A percentile compares a stretch with the other conserved stretches of the same genome.
These are phyloP conservation scores for Drosophila nigromelanica DNA, from an alignment of 1,140 invertebrate genomes.

Conservation along the genomic window DNA sequence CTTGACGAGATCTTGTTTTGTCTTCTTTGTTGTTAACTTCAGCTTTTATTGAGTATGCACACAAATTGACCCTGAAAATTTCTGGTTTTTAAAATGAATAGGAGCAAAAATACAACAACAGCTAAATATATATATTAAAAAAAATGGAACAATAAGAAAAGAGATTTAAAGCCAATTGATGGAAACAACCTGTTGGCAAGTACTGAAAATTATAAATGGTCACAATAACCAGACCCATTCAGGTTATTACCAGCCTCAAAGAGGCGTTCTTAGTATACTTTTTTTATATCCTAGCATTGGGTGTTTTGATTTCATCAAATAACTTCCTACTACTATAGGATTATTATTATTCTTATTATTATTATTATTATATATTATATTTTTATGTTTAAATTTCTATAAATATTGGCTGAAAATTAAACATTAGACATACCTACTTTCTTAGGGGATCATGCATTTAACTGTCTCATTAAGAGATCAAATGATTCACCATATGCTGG, in stretches of 20 bases:
- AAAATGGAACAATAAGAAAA: constrained; percentile 25
- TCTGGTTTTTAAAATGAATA: constrained; percentile 70
- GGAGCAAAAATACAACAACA: constrained; percentile 44
- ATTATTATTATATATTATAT: neutral
- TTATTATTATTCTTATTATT: neutral
- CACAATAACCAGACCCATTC: neutral
- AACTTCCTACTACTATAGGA: neutral
- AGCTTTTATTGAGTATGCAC: constrained; percentile 61
- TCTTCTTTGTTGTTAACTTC: constrained; percentile 53
- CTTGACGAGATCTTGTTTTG: constrained; percentile 56
- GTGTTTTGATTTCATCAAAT: neutral
- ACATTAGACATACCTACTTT: neutral
- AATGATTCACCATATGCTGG: constrained; percentile 51
- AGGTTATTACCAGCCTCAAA: constrained; percentile 1
- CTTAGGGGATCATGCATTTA: neutral
- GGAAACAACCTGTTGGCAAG: constrained; percentile 3
- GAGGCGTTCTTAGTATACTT: neutral
- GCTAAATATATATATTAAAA: constrained; percentile 12
- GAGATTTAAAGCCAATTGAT: constrained; percentile 8
- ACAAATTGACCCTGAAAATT: constrained; percentile 77
- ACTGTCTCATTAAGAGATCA: neutral
- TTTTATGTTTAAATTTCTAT: no score
- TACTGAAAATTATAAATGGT: constrained; percentile 9
- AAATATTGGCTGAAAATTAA: no score
- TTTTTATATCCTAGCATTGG: neutral